phyloP scores from a whole-genome alignment of 2,888 invertebrate genomes.

The Drosophila subquinaria region DNA sequence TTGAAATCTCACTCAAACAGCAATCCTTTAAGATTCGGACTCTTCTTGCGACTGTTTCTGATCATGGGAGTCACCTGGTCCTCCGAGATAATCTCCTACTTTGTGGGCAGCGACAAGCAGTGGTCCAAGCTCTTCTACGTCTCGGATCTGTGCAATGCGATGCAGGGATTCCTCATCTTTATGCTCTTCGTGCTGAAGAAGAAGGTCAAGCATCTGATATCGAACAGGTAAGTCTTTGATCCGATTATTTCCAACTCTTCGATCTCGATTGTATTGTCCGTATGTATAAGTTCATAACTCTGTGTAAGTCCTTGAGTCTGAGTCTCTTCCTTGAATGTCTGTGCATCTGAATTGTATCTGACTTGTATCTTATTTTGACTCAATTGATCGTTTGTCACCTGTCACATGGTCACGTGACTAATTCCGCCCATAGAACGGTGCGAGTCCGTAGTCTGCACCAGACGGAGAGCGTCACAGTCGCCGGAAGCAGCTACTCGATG shows the following conservation, averaged over 20 bases:
- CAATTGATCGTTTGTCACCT: constrained; percentile 7
- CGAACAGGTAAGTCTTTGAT: constrained; percentile 79
- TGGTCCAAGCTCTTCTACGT: constrained; percentile 84
- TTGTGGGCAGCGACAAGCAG: constrained; percentile 86
- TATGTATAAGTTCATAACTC: constrained; percentile 35
- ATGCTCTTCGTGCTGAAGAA: constrained; percentile 89
- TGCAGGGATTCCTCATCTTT: constrained; percentile 88
- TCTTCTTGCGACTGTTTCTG: constrained; percentile 92
- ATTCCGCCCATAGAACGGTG: constrained; percentile 67
- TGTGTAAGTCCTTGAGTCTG: constrained; percentile 40
- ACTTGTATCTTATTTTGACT: neutral
- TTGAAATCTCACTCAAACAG: constrained; percentile 11
- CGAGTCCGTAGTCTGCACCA: constrained; percentile 79
- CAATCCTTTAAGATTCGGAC: constrained; percentile 88
- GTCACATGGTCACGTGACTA: constrained; percentile 1
- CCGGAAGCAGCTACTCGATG: constrained; percentile 72
- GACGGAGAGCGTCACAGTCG: constrained; percentile 78
- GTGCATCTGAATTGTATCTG: constrained; percentile 18
- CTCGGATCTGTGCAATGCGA: constrained; percentile 87
- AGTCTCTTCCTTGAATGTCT: constrained; percentile 8
- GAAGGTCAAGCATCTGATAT: constrained; percentile 84
- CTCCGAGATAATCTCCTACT: constrained; percentile 92
- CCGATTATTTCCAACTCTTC: neutral
- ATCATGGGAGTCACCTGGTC: constrained; percentile 95
- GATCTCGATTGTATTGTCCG: constrained; percentile 24